These are phyloP conservation scores for Mesorhabditis spiculigera DNA, from an alignment of 2,888 invertebrate species.

Conservation along the genomic window DNA sequence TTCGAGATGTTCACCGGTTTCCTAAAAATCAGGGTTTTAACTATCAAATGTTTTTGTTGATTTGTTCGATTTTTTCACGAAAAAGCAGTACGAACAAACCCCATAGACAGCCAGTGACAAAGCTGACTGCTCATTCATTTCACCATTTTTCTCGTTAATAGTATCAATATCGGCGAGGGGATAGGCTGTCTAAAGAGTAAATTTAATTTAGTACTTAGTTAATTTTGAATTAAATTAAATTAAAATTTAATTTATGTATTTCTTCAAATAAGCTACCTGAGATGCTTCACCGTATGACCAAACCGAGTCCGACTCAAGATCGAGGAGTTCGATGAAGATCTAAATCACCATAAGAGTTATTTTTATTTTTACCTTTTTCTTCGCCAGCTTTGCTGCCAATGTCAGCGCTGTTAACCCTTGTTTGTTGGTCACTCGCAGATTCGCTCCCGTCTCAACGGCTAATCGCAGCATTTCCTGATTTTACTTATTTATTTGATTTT, in stretches of 20 bases:
- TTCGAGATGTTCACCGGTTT: conserved; percentile 87
- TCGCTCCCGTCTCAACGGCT: conserved; percentile 86
- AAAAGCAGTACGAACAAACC: conserved; percentile 62
- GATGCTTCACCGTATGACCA: conserved; percentile 86
- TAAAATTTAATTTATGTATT: not conserved
- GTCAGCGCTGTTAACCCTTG: conserved; percentile 86
- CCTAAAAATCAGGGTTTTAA: conserved; percentile 66
- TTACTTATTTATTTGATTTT: too few species aligned
- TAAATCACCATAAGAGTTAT: conserved; percentile 36
- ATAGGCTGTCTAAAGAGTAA: conserved; percentile 70
- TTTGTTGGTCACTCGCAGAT: conserved; percentile 79
- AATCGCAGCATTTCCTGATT: conserved; percentile 79
- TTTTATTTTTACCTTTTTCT: conserved; percentile 69
- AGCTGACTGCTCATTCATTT: conserved; percentile 88
- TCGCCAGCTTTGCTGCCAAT: conserved; percentile 84
- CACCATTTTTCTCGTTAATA: conserved; percentile 82
- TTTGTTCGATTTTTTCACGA: not conserved
- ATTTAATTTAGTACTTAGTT: too few species aligned
- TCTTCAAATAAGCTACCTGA: conserved; percentile 21
- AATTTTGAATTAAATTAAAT: too few species aligned
- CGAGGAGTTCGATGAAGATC: conserved; percentile 94
- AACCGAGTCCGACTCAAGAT: conserved; percentile 90
- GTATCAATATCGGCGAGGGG: conserved; percentile 91
- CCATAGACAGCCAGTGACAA: conserved; percentile 93
- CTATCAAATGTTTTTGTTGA: too few species aligned